A percentile compares a stretch with the other conserved stretches of the same genome.
Conservation (phyloP, 2,888 invertebrate genomes). For the Serrognathus titanus region DNA sequence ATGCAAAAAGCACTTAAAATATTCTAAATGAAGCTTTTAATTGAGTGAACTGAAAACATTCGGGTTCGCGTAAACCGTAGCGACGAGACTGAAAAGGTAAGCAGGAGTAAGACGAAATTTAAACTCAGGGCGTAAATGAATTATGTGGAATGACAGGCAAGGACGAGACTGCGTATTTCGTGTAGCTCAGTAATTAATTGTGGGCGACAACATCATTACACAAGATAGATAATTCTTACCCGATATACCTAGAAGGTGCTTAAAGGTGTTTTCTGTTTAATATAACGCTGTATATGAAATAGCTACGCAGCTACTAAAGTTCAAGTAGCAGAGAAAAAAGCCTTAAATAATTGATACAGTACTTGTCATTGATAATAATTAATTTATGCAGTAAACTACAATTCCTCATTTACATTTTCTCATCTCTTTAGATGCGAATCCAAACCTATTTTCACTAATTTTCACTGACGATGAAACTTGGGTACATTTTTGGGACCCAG, state of each 20-base stretch:
- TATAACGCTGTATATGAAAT: too few species aligned
- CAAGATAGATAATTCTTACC: neutral
- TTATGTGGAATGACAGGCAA: constrained; percentile 29
- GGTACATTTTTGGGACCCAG: too few species aligned
- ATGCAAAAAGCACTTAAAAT: constrained; percentile 34
- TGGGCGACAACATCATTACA: constrained; percentile 31
- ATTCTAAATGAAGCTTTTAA: constrained; percentile 38
- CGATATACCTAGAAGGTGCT: too few species aligned
- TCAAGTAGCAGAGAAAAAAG: too few species aligned
- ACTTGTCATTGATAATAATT: too few species aligned
- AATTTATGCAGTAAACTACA: neutral
- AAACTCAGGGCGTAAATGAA: constrained; percentile 23
- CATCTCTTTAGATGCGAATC: neutral
- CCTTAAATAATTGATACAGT: too few species aligned
- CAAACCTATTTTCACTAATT: too few species aligned
- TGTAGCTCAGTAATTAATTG: constrained; percentile 31
- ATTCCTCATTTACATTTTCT: neutral
- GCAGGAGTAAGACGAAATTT: constrained; percentile 28
- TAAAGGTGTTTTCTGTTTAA: too few species aligned
- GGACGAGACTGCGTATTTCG: constrained; percentile 23
- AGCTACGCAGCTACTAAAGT: too few species aligned
- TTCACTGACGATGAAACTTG: too few species aligned
- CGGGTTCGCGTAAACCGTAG: constrained; percentile 24
- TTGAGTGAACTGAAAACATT: constrained; percentile 31
- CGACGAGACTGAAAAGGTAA: constrained; percentile 20